These are phyloP conservation scores for Berghia stephanieae DNA, from an alignment of 1,140 invertebrate genomes.

Conservation along the genomic window DNA sequence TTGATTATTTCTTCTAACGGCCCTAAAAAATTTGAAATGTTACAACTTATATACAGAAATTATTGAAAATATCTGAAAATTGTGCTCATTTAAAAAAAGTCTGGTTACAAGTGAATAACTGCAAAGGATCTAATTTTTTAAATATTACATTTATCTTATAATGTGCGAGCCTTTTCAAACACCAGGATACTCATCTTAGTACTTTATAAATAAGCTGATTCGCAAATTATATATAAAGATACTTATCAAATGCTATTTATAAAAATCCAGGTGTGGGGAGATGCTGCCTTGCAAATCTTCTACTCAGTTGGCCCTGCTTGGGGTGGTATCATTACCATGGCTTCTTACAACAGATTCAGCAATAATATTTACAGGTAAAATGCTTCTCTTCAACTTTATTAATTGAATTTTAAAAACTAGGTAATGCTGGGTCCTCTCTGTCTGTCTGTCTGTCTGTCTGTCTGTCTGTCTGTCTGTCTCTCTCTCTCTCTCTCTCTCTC, in stretches of 20 bases:
- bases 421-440: background rate
- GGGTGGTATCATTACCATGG: constrained; percentile 59
- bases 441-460: background rate
- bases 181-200: background rate
- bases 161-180: background rate
- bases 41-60: background rate
- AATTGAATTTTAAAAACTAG: no score
- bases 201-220: background rate
- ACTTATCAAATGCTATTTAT: background rate
- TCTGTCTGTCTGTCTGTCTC: background rate
- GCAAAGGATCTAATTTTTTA: background rate
- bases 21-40: background rate
- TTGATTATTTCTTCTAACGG: no score
- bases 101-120: background rate
- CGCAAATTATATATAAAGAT: no score
- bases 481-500: no score
- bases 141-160: background rate
- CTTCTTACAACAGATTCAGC: constrained; percentile 64
- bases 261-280: constrained; percentile 63
- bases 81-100: background rate
- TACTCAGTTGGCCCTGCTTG: constrained; percentile 65
- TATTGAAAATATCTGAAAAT: background rate
- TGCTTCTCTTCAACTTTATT: no score
- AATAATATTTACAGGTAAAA: constrained; percentile 65
- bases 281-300: constrained; percentile 64